Base-by-base conservation (phyloP, 2,797 vertebrate species). In the Lateolabrax maculatus region DNA sequence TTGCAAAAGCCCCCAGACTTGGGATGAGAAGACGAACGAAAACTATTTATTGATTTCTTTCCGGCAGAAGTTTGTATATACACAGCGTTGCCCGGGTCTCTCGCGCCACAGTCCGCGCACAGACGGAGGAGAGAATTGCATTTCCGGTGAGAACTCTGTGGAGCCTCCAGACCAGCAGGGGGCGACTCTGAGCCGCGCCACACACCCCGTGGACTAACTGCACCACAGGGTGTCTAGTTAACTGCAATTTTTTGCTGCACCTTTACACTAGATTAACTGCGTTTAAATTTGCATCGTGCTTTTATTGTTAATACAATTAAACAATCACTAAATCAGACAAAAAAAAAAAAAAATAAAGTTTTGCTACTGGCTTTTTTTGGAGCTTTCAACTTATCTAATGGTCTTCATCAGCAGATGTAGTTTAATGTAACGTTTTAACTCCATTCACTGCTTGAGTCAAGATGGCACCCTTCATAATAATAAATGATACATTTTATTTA, bases 61-160 rank as follows among this genome's bases (percentile, higher is more conserved):
- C 25, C 70, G 58, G 39, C 49, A 85, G 72, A 83, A 83, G 84
- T 91, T 89, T 80, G 27, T 78, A 77, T 89, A 62, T 84, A 84
- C 87, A 92, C 77, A 90, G 76, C 56, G 52, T 71, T 72, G 72
- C 58, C 76, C 34, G 69, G 71, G 55, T 56, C 70, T 86, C 65
- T 71, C 80, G 87, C 91, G 91, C 90, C 91, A 87, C 86, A 85
- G 82, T 82, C 80, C 82, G 61, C 39, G 27, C 82, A 66, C 75
- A 77, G 83, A 74, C 79, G 5, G 81, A 48, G 6, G 11, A 9
- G 34, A 53, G 84, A 74, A 91, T 57, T 87, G 57, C 85, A 91
- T 71, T 93, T 94, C 93, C 93, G 91, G 84, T 84, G 10, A 51
- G 2, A 55, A 34, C 25, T 29, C 10, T 3, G 1, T 1, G 11